phyloP scores from a whole-genome alignment of 1,140 invertebrate genomes.

The Chlorops oryzae region DNA sequence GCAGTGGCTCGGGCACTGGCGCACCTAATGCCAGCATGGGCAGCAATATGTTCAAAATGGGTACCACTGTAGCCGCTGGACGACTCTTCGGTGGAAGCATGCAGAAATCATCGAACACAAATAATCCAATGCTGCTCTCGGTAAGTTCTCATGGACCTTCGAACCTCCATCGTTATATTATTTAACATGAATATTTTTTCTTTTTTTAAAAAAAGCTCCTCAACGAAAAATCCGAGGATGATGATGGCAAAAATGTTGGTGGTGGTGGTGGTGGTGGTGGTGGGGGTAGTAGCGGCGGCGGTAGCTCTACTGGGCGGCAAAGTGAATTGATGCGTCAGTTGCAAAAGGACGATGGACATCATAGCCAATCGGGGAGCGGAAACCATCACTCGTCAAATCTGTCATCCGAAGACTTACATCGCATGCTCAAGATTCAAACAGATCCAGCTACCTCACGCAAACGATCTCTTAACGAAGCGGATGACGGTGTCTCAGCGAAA shows the following conservation, averaged over 20 bases:
- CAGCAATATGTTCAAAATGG: slow-evolving; percentile 35
- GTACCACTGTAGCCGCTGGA: neutral
- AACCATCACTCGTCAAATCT: slow-evolving; percentile 23
- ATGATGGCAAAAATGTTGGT: slow-evolving; percentile 53
- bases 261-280: no score
- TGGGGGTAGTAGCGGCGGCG: slow-evolving; percentile 44
- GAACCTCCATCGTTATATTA: no score
- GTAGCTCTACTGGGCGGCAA: slow-evolving; percentile 50
- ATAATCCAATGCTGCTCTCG: slow-evolving; percentile 66
- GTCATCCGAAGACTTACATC: slow-evolving; percentile 45
- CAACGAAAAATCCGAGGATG: slow-evolving; percentile 77
- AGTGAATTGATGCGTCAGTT: slow-evolving; percentile 76
- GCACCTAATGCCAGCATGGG: slow-evolving; percentile 20
- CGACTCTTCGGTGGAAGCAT: slow-evolving; percentile 16
- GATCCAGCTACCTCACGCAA: slow-evolving; percentile 56
- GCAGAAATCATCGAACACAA: slow-evolving; percentile 37
- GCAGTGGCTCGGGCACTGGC: slow-evolving; percentile 21
- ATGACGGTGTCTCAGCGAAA: slow-evolving; percentile 54
- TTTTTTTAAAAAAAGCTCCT: slow-evolving; percentile 60
- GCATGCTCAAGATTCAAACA: slow-evolving; percentile 52
- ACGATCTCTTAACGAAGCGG: slow-evolving; percentile 61
- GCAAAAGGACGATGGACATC: slow-evolving; percentile 57
- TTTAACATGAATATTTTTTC: neutral
- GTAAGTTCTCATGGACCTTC: no score
- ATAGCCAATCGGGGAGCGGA: slow-evolving; percentile 39